Percentiles rank a stretch among this genome's conserved stretches.
Conservation (phyloP, 2,113 vertebrate species). For the Eudyptes chrysolophus region DNA sequence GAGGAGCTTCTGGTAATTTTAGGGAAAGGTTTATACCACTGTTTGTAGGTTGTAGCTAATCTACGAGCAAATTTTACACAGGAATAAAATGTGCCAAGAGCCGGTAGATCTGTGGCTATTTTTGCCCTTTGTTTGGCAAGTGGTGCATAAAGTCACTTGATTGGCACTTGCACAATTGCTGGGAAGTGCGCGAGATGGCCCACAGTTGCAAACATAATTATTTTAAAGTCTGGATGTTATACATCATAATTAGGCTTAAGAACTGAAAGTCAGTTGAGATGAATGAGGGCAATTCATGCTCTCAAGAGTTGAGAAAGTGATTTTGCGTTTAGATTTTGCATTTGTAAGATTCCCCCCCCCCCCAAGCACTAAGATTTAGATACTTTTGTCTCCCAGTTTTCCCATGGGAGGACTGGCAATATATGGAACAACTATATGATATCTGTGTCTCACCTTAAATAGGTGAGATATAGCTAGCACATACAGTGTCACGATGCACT, state of each 20-base stretch:
- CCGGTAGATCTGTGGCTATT: neutral
- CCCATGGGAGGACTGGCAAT: neutral
- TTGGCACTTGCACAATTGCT: slow-evolving; percentile 7
- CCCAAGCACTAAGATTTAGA: neutral
- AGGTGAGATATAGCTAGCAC: neutral
- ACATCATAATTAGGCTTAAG: slow-evolving; percentile 57
- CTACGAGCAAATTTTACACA: neutral
- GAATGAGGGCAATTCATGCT: slow-evolving; percentile 51
- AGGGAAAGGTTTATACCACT: neutral
- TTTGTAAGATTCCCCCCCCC: neutral
- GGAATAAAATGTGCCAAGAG: neutral
- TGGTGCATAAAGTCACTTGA: neutral
- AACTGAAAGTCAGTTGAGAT: slow-evolving; percentile 31
- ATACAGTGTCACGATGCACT: neutral
- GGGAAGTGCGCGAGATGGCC: neutral
- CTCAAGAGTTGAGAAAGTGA: neutral
- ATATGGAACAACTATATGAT: neutral
- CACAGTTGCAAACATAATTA: slow-evolving; percentile 21
- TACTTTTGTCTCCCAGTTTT: neutral
- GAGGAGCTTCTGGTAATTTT: neutral
- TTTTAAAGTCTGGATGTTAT: slow-evolving; percentile 37
- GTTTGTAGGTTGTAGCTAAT: neutral
- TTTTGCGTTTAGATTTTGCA: neutral
- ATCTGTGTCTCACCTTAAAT: neutral
- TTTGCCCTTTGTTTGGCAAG: neutral